phyloP scores from a whole-genome alignment of 2,888 invertebrate genomes.

The Iphiclides podalirius region DNA sequence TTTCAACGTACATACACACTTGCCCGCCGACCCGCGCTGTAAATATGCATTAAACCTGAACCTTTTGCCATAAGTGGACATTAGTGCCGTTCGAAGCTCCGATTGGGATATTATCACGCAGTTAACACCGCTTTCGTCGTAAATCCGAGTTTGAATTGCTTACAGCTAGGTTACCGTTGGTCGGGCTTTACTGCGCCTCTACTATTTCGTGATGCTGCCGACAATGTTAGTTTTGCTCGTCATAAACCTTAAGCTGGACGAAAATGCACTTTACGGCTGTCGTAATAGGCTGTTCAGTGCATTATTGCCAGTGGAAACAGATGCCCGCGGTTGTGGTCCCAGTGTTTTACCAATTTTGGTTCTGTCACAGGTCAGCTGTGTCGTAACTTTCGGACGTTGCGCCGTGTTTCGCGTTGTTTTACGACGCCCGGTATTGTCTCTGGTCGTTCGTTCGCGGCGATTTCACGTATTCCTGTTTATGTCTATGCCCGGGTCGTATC shows the following conservation, averaged over 20 bases:
- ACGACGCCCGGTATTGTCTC: constrained; percentile 10
- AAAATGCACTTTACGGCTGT: constrained; percentile 22
- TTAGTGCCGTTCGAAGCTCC: constrained; percentile 6
- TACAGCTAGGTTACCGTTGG: constrained; percentile 34
- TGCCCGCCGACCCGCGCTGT: background rate
- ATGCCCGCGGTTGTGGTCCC: constrained; percentile 32
- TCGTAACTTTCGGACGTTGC: constrained; percentile 34
- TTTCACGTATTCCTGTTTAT: constrained; percentile 5
- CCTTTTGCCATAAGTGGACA: constrained; percentile 9
- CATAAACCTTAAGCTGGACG: background rate
- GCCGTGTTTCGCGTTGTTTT: constrained; percentile 11
- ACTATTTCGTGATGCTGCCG: constrained; percentile 15
- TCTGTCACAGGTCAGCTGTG: constrained; percentile 36
- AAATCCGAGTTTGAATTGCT: constrained; percentile 23
- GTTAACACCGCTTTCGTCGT: constrained; percentile 11
- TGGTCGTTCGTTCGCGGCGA: background rate
- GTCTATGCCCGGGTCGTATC: background rate
- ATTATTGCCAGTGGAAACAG: too few species aligned
- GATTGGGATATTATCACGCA: constrained; percentile 14
- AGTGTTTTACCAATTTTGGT: constrained; percentile 39
- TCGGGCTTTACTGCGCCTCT: constrained; percentile 32
- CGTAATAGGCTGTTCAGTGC: too few species aligned
- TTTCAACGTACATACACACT: too few species aligned
- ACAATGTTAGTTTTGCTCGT: background rate
- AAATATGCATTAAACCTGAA: background rate